Percentiles rank a stretch among this genome's conserved stretches.
These are phyloP conservation scores for Eolophus roseicapilla DNA, from an alignment of 2,113 vertebrate genomes.

Conservation along the genomic window DNA sequence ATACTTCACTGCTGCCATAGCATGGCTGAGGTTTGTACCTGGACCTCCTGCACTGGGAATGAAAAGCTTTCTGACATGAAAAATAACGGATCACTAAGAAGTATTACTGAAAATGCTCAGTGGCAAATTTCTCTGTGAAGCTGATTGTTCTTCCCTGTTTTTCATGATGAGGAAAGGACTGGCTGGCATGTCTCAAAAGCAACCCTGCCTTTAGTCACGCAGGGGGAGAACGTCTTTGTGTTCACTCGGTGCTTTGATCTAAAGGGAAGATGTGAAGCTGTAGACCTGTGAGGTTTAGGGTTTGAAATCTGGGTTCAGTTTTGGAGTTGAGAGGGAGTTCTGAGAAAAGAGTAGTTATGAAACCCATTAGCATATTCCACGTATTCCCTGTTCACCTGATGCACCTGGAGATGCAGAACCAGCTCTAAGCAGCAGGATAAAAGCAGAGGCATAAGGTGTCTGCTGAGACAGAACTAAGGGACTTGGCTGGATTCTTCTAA, in stretches of 20 bases:
- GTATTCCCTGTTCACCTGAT: not conserved
- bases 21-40: not conserved
- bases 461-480: not conserved
- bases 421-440: not conserved
- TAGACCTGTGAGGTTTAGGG: constrained; percentile 20
- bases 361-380: not conserved
- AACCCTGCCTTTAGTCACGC: not conserved
- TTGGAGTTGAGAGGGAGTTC: constrained; percentile 26
- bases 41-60: not conserved
- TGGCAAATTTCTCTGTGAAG: constrained; percentile 35
- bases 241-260: not conserved
- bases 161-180: constrained; percentile 43
- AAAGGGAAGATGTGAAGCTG: constrained; percentile 7
- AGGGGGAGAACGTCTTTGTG: constrained; percentile 20
- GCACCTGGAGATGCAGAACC: not conserved
- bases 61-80: constrained; percentile 31
- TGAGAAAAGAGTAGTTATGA: not conserved
- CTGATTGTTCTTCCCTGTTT: constrained; percentile 50
- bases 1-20: not conserved
- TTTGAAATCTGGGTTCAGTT: constrained; percentile 37
- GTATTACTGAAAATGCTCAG: constrained; percentile 18
- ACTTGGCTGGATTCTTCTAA: not conserved
- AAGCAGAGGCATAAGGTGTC: not conserved
- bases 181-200: constrained; percentile 34
- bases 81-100: constrained; percentile 19